phyloP scores from a whole-genome alignment of 2,113 vertebrate genomes.

The Telmatochromis sp. region DNA sequence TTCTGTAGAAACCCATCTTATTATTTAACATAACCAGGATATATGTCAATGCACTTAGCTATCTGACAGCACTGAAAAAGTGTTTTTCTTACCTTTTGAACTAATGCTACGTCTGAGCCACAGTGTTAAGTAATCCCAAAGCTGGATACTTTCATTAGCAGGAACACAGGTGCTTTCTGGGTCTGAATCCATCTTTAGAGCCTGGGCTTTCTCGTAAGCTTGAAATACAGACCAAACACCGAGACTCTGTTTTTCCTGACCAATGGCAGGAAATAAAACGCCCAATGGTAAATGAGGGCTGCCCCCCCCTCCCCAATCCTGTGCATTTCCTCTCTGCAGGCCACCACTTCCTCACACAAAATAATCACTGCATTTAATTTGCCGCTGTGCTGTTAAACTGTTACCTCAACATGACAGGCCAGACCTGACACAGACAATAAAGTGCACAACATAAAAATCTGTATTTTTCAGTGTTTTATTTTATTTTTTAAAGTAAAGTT shows the following conservation, averaged over 20 bases:
- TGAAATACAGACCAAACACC: not conserved
- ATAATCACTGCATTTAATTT: slow-evolving; percentile 19
- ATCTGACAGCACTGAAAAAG: not conserved
- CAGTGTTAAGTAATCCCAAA: slow-evolving; percentile 23
- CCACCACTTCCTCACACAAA: slow-evolving; percentile 33
- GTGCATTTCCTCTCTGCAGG: slow-evolving; percentile 47
- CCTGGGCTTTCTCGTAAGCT: not conserved
- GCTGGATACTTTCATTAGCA: not conserved
- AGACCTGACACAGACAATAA: not conserved
- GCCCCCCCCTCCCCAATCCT: slow-evolving; percentile 15
- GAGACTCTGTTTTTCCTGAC: not conserved
- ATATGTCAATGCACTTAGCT: not conserved
- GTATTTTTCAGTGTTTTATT: not conserved
- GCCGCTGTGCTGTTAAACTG: not conserved
- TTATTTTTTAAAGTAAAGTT: not conserved
- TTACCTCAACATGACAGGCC: not conserved
- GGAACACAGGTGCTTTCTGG: not conserved
- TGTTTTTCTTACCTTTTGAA: slow-evolving; percentile 35
- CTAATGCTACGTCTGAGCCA: slow-evolving; percentile 24
- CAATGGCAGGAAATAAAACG: slow-evolving; percentile 60
- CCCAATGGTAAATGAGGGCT: slow-evolving; percentile 42
- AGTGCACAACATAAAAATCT: not conserved
- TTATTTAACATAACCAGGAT: not conserved
- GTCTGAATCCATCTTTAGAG: slow-evolving; percentile 29
- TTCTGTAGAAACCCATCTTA: not conserved